Conservation (phyloP, 2,797 vertebrate species). For the Danio albolineatus region DNA sequence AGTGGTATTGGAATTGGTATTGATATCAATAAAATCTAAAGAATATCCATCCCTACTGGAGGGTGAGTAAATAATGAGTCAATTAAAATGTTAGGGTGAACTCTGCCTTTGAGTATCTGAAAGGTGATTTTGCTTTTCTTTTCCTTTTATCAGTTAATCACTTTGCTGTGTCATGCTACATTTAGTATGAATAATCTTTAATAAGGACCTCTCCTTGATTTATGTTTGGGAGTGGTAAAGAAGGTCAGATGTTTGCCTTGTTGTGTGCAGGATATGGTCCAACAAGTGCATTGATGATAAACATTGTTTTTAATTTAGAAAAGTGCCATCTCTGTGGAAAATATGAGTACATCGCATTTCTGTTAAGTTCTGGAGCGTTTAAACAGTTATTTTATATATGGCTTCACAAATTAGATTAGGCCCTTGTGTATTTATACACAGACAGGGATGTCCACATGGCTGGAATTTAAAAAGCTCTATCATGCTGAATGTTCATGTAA, state of each 20-base stretch:
- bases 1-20: too few species aligned
- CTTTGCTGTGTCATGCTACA: neutral
- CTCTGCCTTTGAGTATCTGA: too few species aligned
- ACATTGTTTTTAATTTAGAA: neutral
- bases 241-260: conserved; percentile 7
- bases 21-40: too few species aligned
- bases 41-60: too few species aligned
- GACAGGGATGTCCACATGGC: too few species aligned
- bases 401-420: neutral
- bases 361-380: neutral
- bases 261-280: neutral
- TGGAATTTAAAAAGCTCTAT: too few species aligned
- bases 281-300: neutral
- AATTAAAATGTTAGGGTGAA: too few species aligned
- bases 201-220: neutral
- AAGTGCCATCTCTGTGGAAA: neutral
- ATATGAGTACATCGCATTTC: neutral
- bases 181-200: neutral
- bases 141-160: neutral
- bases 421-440: neutral
- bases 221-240: neutral
- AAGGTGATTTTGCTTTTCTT: neutral
- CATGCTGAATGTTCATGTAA: too few species aligned
- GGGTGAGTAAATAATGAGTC: too few species aligned
- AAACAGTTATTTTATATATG: neutral